A percentile compares a stretch with the other conserved stretches of the same genome.
Conservation (phyloP, 2,113 vertebrate genomes). For the Sorex araneus region DNA sequence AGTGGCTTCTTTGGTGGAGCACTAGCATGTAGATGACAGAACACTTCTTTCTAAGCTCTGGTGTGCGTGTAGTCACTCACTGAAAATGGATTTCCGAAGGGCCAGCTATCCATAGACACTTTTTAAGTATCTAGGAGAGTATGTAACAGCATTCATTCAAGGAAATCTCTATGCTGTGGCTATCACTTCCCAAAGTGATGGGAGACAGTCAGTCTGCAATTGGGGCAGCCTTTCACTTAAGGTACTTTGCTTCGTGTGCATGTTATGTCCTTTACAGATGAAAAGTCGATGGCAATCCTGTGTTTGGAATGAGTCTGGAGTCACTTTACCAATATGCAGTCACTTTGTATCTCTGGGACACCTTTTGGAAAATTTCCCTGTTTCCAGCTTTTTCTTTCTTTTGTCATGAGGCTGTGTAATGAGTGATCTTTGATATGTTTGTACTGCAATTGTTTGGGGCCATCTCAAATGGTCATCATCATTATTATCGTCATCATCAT, state of each 20-base stretch:
- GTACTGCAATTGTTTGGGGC: not conserved
- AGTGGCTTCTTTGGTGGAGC: fast-evolving
- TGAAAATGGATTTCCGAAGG: not conserved
- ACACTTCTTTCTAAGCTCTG: too few relatives aligned
- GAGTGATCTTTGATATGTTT: not conserved
- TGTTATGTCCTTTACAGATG: not conserved
- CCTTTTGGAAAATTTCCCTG: not conserved
- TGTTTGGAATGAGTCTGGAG: not conserved
- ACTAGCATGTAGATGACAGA: not conserved
- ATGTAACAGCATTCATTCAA: too few relatives aligned
- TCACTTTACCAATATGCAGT: not conserved
- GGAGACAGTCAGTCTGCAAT: not conserved
- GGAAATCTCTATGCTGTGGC: not conserved
- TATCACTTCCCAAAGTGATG: too few relatives aligned
- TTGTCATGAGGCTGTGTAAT: not conserved
- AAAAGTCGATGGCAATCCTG: not conserved
- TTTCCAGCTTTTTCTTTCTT: not conserved
- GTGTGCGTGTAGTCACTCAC: not conserved
- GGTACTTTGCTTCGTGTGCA: not conserved
- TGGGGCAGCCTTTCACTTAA: too few relatives aligned
- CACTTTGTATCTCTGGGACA: not conserved
- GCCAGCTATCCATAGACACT: not conserved
- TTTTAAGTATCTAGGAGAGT: fast-evolving
- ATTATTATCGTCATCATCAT: too few relatives aligned
- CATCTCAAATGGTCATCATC: not conserved